Evolutionary conservation across 2,797 vertebrate genomes (phyloP), one percentile per base, ranked within the genome.

Genomic region (Synanceia verrucosa): DNA sequence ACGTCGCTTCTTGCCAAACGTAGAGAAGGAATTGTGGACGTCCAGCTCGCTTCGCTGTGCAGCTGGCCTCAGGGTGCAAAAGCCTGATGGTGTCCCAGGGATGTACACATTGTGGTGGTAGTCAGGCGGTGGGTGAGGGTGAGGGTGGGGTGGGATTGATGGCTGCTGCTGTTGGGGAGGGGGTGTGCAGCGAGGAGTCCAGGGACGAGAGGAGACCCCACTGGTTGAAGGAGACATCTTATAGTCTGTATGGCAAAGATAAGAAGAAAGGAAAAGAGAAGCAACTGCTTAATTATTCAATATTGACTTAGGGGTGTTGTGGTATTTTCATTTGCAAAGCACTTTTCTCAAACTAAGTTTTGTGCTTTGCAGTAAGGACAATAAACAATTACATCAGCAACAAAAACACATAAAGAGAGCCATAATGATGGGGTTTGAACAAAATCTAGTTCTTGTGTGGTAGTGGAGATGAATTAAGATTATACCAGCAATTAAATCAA

Each of bases 81-180:
- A 91, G 29, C 92, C 91, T 0, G 94, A 95, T 0, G 96, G 95
- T 1, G 96, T 98, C 65, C 96, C 96, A 0, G 96, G 96, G 73
- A 97, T 98, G 87, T 97, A 96, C 33, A 98, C 94, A 0, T 98
- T 98, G 89, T 97, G 96, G 81, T 98, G 96, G 86, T 98, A 98
- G 91, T 97, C 96, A 2, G 95, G 93, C 4, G 95, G 93, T 13
- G 95, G 91, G 37, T 95, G 59, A 4, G 59, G 29, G 13, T 90
- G 91, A 5, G 87, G 41, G 18, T 21, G 46, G 7, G 60, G 18
- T 51, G 88, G 94, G 78, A 89, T 92, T 0, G 81, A 82, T 57
- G 88, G 93, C 70, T 93, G 93, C 81, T 93, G 93, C 52, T 90
- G 92, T 26, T 89, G 92, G 43, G 94, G 96, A 65, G 93, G 84